A percentile compares a stretch with the other conserved stretches of the same genome.
These are phyloP conservation scores for Sebastes cheni DNA, from an alignment of 2,797 vertebrate genomes.

Conservation along the genomic window DNA sequence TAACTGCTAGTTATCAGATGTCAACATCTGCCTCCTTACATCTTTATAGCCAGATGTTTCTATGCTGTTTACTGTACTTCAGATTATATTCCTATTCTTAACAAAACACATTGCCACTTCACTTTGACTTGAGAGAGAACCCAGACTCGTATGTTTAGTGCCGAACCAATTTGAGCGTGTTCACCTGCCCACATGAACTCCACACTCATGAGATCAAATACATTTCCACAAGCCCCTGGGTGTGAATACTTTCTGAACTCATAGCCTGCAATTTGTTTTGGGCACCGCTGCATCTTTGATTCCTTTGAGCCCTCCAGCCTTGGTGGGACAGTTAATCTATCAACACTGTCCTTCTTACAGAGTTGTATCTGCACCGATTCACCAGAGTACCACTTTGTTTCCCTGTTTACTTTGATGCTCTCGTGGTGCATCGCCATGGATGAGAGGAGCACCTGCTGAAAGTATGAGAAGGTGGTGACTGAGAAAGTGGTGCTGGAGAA, in stretches of 20 bases:
- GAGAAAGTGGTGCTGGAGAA: conserved; percentile 48
- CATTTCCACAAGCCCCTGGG: background rate
- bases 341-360: background rate
- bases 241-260: background rate
- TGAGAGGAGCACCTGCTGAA: conserved; percentile 54
- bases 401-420: conserved; percentile 29
- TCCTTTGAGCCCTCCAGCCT: background rate
- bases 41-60: background rate
- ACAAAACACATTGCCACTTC: background rate
- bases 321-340: conserved; percentile 4
- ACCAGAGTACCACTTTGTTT: background rate
- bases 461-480: conserved; percentile 42
- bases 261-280: background rate
- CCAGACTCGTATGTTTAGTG: rapidly evolving
- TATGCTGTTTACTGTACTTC: background rate
- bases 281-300: background rate
- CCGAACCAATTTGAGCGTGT: background rate
- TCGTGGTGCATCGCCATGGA: background rate
- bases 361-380: conserved; percentile 6
- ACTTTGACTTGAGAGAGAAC: background rate
- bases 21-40: background rate
- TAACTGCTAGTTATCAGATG: background rate
- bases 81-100: background rate
- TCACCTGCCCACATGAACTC: background rate
- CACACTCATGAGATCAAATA: background rate